Base-by-base conservation (phyloP, 2,797 vertebrate genomes). In the Eidolon dupreanum region DNA sequence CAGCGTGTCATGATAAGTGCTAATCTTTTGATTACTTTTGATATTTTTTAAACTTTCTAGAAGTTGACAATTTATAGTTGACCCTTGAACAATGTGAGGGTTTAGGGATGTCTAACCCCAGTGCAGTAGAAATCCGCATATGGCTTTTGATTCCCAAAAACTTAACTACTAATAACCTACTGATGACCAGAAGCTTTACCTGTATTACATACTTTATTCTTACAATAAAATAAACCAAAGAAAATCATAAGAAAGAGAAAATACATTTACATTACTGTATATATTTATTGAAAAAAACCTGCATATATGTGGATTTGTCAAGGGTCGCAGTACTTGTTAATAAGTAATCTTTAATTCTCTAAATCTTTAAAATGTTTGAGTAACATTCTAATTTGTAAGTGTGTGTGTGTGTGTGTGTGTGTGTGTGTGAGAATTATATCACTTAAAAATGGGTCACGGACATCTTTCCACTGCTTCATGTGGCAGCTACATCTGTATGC, bases 341-440 rank as follows among this genome's bases (percentile, higher is more conserved):
- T 89, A 75, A 70, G 31, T 87, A 59, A 83, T 90, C 36, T 92
- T 57, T 74, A 74, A 24, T 91, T 81, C 20, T 90, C 86, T 53
- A 73, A 59, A 79, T 31, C 41, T 55, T 49, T 46, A 57, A 79
- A n/a, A n/a, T 53, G 70, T 85, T 81, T 82, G 15, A 94, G 17
- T 74, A 63, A 26, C 10, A 41, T 22, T 38, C 26, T 75, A 41
- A 43, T 78, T 90, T 88, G 3, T 70, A 90, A 90, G 19, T 57
- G 2, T 73, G 2, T 55, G 12, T 55, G 4, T 82, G 1, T 63
- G 8, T 43, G 43, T 41, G 41, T 41, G 41, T 41, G 41, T 6
- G 38, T 92, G 17, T 75, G 43, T 43, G 43, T 92, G 17, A 71
- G 57, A 74, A 78, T 46, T 55, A 53, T 68, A 17, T 43, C 38